Base-by-base conservation (phyloP, 2,888 invertebrate species). In the Camponotus fellah region DNA sequence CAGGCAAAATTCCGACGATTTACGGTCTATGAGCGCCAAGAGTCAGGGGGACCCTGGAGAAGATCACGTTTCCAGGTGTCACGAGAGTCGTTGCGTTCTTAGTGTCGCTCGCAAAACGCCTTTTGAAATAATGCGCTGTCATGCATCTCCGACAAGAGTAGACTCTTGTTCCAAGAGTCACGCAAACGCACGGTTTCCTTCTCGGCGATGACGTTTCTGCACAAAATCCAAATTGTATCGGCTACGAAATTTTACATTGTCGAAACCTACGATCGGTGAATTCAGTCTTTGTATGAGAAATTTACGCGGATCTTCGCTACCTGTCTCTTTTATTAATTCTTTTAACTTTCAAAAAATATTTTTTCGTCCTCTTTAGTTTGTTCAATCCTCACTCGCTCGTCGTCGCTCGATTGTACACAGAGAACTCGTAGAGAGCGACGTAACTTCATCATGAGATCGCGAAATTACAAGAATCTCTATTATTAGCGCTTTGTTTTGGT, bases 31-130 rank as follows among this genome's bases (percentile, higher is more conserved):
- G 95, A 94, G 91, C 94, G 90, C 92, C 89, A 94, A 94, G 94
- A 93, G 93, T 92, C 94, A 94, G 93, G 93, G 91, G 91, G 94
- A 94, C 94, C 94, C 94, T 94, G 94, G 94, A 90, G 94, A 94
- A 94, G 94, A 94, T 90, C 93, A 93, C 89, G 91, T 92, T 92
- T 94, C 95, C 94, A 95, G 95, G 95, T 94, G 66, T 82, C 60
- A 82, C 79, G 68, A 66, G 83, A 66, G 26, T 77, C 49, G 60
- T 40, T 56, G 68, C 68, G 68, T 58, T 26, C 26, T 46, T 80
- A 71, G 71, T 21, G 60, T 60, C 66, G 32, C 32, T 12, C 60
- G 26, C 17, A 3, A 17, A 21, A 17, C 65, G 21, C n/a, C 26
- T 65, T 21, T 40, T 21, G 6, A 34, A 12, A 53, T 49, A 34